Evolutionary conservation across 2,888 invertebrate genomes (phyloP), one percentile per base, ranked within the genome.

Genomic region (Acanthacorydalis orientalis): DNA sequence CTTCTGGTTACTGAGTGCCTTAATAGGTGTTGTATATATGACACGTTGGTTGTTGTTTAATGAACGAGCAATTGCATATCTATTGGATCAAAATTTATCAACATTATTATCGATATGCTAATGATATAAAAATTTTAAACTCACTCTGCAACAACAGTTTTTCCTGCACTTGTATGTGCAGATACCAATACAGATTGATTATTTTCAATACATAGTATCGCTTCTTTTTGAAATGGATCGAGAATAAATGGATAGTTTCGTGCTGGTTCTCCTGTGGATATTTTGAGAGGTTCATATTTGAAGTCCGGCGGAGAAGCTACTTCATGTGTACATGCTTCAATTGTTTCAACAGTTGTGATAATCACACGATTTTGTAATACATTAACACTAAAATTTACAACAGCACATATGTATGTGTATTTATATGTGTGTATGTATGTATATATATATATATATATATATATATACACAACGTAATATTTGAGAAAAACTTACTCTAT

Each of bases 21-120:
- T 99, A 56, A 99, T 99, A 1, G 98, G 98, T 9, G 98, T 97
- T 11, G 98, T 99, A 66, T 98, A 99, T 58, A 99, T 98, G 0
- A 99, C 98, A 55, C 97, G 75, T 65, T 99, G 98, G 60, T 96
- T 93, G 56, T 87, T 84, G 53, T 84, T 80, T 47, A 99, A 67
- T 1, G 96, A 95, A 61, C 88, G 78, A 0, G 98, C 97, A 60
- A 99, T 91, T 1, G 96, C 90, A 72, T 95, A 93, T 65, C 83
- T 83, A 56, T 43, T 54, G 52, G 39, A 23, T 4, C 2, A 23
- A 4, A 23, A 2, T 23, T 23, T n/a, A n/a, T n/a, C n/a, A n/a
- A n/a, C n/a, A 23, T 23, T 23, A 23, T 23, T 23, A 23, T 4
- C 3, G 23, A 23, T n/a, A n/a, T n/a, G n/a, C n/a, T n/a, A 23